Evolutionary conservation across 30 jellyfish, hydroid and myxozoan species (phyloP).

Genomic region (Cassiopea andromeda): DNA sequence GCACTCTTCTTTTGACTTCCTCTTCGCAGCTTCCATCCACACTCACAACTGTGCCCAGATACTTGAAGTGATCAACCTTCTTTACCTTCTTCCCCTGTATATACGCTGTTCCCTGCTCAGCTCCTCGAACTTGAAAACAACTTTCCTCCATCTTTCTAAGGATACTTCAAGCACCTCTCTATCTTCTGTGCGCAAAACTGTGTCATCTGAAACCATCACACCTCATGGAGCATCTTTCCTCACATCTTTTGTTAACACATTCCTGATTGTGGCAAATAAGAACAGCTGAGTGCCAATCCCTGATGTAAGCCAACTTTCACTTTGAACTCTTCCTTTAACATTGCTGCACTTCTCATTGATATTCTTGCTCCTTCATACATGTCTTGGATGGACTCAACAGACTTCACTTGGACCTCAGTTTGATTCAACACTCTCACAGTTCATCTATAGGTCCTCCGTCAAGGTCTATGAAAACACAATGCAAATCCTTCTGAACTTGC

Average conservation of each 20-base stretch:
- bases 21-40: slow-evolving; percentile 19
- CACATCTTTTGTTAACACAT: slow-evolving; percentile 8
- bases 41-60: background rate
- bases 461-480: slow-evolving; percentile 27
- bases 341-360: slow-evolving; percentile 33
- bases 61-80: slow-evolving; percentile 28
- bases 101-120: background rate
- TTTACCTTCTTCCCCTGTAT: background rate
- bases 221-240: slow-evolving; percentile 41
- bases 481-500: background rate
- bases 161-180: background rate
- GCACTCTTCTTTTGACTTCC: slow-evolving; percentile 11
- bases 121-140: background rate
- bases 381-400: slow-evolving; percentile 20
- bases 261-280: slow-evolving; percentile 23
- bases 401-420: slow-evolving; percentile 8
- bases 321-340: slow-evolving; percentile 7
- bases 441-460: slow-evolving; percentile 45
- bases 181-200: slow-evolving; percentile 1
- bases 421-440: slow-evolving; percentile 34
- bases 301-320: slow-evolving; percentile 43
- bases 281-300: slow-evolving; percentile 39
- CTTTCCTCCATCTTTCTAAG: slow-evolving; percentile 22
- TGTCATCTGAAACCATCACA: slow-evolving; percentile 39
- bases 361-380: slow-evolving; percentile 37